Percentiles rank a stretch among this genome's conserved stretches.
These are phyloP conservation scores for Falco berigora DNA, from an alignment of 2,797 vertebrate genomes.

Conservation along the genomic window DNA sequence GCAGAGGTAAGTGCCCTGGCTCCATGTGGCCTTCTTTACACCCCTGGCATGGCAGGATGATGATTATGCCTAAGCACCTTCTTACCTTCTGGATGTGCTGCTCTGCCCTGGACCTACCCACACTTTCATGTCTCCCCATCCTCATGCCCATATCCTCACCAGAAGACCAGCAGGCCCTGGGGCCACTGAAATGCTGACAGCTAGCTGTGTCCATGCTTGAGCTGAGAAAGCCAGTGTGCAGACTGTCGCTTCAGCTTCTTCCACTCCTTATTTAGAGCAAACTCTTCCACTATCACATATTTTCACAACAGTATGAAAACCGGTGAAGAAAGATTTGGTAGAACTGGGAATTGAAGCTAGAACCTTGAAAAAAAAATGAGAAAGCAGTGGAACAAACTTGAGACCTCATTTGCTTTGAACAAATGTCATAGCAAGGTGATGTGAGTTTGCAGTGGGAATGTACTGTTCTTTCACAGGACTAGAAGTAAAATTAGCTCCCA, in stretches of 20 bases:
- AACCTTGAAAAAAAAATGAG: not conserved
- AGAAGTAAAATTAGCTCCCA: not conserved
- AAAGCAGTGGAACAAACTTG: not conserved
- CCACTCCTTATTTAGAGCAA: not conserved
- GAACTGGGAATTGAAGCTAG: not conserved
- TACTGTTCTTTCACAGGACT: not conserved
- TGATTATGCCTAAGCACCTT: not conserved
- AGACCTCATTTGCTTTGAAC: not conserved
- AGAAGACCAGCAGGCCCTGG: not conserved
- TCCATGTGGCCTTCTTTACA: not conserved
- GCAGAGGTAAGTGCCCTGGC: not conserved
- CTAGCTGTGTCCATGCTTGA: not conserved
- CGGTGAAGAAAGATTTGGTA: not conserved
- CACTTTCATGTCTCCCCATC: not conserved
- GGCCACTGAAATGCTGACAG: not conserved
- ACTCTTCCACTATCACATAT: not conserved
- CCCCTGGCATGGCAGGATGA: no score
- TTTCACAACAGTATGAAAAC: not conserved
- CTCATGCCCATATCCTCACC: not conserved
- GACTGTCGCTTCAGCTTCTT: not conserved
- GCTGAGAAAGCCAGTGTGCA: not conserved
- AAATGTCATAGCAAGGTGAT: not conserved
- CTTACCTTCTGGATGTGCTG: not conserved
- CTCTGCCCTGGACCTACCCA: not conserved
- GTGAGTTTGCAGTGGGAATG: not conserved